Evolutionary conservation across 2,888 invertebrate genomes (phyloP), one percentile per base, ranked within the genome.

Genomic region (Amblyjoppa proteus): DNA sequence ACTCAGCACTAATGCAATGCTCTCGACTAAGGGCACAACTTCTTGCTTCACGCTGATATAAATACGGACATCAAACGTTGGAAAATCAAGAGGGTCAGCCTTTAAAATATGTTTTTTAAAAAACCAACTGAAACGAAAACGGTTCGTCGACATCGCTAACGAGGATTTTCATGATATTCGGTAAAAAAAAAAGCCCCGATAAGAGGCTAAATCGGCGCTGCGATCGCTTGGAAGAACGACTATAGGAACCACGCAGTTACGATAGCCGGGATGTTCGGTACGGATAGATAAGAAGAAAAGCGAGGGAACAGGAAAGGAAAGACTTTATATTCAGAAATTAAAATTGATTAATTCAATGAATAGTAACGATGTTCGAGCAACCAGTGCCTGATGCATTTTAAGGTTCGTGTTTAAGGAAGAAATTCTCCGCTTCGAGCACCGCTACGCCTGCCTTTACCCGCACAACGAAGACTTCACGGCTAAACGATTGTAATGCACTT

Each of bases 261-360:
- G 11, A 16, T 3, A 45, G 45, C 45, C 45, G 4, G 11, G 45
- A 45, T 13, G 45, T 45, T 45, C 45, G 1, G 16, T 13, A 45
- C 13, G 45, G 45, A n/a, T 34, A 6, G 51, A 51, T 9, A 31
- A 34, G 53, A 4, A 20, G 20, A 9, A 38, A 31, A 49, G 2
- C 1, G n/a, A 38, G 4, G 16, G 20, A 66, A 31, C 13, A 0
- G 7, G 1, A 38, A n/a, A 53, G 13, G 49, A 53, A 34, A 3
- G 41, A 51, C 20, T 49, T 28, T 45, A 49, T 3, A 78, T 56
- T 20, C 20, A 56, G 31, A 34, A 45, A 69, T 45, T 25, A 38
- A 45, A 38, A 64, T 70, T 61, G 61, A 74, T 73, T 45, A 58
- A 73, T 25, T 77, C 68, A 58, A 68, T 58, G 58, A 78, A 73